phyloP scores from a whole-genome alignment of 2,797 vertebrate species.

The Sus cebifrons region DNA sequence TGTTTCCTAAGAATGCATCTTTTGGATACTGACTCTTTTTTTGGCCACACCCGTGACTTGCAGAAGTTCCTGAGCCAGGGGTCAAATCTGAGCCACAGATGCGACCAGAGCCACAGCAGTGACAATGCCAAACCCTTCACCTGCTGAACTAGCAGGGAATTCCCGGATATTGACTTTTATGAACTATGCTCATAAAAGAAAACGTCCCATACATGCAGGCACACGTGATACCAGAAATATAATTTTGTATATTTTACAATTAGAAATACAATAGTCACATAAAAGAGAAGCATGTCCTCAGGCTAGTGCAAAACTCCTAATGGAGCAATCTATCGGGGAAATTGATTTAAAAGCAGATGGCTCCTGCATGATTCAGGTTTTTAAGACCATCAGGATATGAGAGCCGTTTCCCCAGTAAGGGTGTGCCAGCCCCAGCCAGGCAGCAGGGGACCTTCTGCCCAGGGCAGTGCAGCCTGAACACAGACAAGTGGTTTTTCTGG shows the following conservation, averaged over 20 bases:
- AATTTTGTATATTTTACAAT: not conserved
- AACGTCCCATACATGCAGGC: not conserved
- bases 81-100: too few relatives aligned
- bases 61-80: too few relatives aligned
- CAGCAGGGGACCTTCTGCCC: not conserved
- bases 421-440: fast-evolving
- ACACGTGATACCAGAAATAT: not conserved
- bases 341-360: not conserved
- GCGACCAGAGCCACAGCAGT: too few relatives aligned
- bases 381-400: not conserved
- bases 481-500: not conserved
- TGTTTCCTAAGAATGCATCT: not conserved
- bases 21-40: not conserved
- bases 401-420: not conserved
- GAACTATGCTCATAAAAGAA: not conserved
- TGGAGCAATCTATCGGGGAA: not conserved
- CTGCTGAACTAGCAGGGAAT: too few relatives aligned
- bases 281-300: not conserved
- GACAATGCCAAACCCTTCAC: too few relatives aligned
- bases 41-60: too few relatives aligned
- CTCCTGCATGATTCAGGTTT: not conserved
- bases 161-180: not conserved
- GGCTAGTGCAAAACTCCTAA: not conserved
- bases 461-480: not conserved
- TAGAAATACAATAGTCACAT: not conserved